Conservation (phyloP, 2,888 invertebrate genomes). For the Bellardia bayeri region DNA sequence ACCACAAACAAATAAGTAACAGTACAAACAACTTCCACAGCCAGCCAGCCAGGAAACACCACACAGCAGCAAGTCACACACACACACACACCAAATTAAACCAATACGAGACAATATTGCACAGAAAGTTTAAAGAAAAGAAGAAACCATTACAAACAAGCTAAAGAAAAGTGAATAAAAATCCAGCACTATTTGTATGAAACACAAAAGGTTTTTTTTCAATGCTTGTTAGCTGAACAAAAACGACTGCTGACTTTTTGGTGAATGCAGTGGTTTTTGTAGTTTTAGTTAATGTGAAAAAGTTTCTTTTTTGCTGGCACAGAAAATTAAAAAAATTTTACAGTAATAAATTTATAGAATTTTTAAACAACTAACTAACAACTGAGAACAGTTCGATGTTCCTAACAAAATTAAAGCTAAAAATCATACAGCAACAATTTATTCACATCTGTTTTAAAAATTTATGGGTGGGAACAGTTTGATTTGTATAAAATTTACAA, state of each 20-base stretch:
- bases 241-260: constrained; percentile 65
- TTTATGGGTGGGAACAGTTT: no score
- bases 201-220: constrained; percentile 54
- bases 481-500: no score
- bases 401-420: no score
- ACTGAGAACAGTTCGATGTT: no score
- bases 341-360: constrained; percentile 24
- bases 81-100: constrained; percentile 1
- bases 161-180: not conserved
- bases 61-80: not conserved
- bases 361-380: not conserved
- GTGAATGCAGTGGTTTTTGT: constrained; percentile 55
- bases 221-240: constrained; percentile 21
- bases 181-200: constrained; percentile 49
- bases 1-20: constrained; percentile 72
- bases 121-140: constrained; percentile 24
- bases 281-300: constrained; percentile 31
- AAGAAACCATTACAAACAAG: constrained; percentile 28
- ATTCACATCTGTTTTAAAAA: no score
- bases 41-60: constrained; percentile 27
- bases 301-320: not conserved
- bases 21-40: constrained; percentile 61
- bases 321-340: constrained; percentile 6
- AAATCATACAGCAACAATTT: no score
- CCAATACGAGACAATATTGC: constrained; percentile 32